phyloP scores from a whole-genome alignment of 2,113 vertebrate genomes.

The Daubentonia madagascariensis region DNA sequence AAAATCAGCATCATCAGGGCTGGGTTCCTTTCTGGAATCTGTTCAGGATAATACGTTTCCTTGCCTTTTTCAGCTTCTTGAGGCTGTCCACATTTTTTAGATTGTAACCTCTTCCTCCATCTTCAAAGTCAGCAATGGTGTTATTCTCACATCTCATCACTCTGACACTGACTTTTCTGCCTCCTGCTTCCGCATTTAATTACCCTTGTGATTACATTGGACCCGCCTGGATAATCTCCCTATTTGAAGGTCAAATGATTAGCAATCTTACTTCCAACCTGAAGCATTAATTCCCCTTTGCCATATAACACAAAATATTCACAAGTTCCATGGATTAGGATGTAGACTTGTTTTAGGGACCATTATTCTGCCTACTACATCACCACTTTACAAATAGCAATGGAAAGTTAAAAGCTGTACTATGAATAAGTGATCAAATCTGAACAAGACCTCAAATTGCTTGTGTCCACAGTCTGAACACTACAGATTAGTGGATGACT shows the following conservation, averaged over 20 bases:
- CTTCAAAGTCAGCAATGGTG: neutral
- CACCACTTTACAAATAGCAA: neutral
- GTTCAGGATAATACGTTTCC: neutral
- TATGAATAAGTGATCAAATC: neutral
- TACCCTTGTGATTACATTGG: neutral
- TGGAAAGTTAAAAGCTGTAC: neutral
- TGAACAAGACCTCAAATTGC: neutral
- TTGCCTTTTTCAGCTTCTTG: neutral
- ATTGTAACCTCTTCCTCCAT: rapidly evolving
- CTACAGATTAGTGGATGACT: neutral
- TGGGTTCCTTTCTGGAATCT: neutral
- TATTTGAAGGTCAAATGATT: neutral
- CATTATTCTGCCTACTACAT: neutral
- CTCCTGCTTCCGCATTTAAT: neutral
- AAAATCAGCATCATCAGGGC: neutral
- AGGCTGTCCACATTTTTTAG: neutral
- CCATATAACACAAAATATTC: neutral
- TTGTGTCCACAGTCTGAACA: neutral
- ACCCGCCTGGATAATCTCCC: neutral
- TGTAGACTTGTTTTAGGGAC: neutral
- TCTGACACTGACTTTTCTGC: neutral
- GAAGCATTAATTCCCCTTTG: neutral
- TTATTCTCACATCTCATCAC: too few species aligned
- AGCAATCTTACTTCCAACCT: neutral
- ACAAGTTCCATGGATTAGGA: too few species aligned